Evolutionary conservation across 92 coral and sea anemone genomes (phyloP).

Genomic region (Porites evermanni): DNA sequence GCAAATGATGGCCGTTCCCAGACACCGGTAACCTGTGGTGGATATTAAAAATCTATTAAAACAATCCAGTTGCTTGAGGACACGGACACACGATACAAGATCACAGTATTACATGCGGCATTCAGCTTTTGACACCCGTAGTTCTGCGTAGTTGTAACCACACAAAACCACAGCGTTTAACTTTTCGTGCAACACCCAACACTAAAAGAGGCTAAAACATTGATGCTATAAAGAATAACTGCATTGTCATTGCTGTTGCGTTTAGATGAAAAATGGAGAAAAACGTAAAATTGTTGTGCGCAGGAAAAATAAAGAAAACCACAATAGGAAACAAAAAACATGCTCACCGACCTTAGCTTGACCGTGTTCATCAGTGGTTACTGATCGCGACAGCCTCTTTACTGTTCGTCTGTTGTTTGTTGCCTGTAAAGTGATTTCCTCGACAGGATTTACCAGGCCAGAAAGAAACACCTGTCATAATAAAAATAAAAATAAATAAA

Average conservation of each 20-base stretch:
- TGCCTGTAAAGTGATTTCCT: constrained; percentile 75
- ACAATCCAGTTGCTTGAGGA: neutral
- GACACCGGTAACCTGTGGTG: constrained; percentile 65
- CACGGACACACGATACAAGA: neutral
- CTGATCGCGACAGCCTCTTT: constrained; percentile 65
- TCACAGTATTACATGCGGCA: too few species aligned
- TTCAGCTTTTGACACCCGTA: too few species aligned
- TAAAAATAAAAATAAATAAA: neutral
- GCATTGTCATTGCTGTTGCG: too few species aligned
- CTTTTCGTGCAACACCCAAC: too few species aligned
- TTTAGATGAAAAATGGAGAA: too few species aligned
- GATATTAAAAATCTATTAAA: neutral
- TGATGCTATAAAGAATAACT: too few species aligned
- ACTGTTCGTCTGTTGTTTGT: constrained; percentile 65
- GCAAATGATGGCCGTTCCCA: constrained; percentile 81
- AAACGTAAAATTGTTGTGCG: too few species aligned
- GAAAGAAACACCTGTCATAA: constrained; percentile 63
- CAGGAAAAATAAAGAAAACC: too few species aligned
- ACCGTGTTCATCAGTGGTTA: constrained; percentile 56
- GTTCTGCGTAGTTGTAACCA: too few species aligned
- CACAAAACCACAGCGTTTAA: too few species aligned
- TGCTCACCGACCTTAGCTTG: constrained; percentile 64
- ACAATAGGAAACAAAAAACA: too few species aligned
- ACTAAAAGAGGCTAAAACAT: too few species aligned
- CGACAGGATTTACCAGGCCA: constrained; percentile 68